Evolutionary conservation across 2,888 invertebrate genomes (phyloP).

Genomic region (Polietes domitor): DNA sequence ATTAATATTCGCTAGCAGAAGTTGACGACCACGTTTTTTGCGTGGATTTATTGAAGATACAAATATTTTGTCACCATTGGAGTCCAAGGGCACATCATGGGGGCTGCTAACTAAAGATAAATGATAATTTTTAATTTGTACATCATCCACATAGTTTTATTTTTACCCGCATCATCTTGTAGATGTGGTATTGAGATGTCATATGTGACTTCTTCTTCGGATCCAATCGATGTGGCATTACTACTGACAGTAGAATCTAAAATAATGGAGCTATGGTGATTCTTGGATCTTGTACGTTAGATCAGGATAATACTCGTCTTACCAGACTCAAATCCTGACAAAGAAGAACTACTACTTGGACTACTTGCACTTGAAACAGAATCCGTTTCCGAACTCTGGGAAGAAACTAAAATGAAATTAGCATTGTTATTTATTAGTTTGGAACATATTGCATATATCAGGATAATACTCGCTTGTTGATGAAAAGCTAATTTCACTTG

Average conservation of each 20-base stretch:
- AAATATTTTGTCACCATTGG: not conserved
- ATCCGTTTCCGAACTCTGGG: no score
- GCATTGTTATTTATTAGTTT: no score
- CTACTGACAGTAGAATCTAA: not conserved
- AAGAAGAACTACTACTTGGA: not conserved
- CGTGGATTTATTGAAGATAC: conserved; percentile 73
- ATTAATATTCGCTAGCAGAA: conserved; percentile 67
- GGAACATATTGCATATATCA: no score
- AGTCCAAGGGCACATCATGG: no score
- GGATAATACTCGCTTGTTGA: no score
- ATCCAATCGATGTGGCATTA: not conserved
- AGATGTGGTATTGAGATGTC: not conserved
- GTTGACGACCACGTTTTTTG: conserved; percentile 76
- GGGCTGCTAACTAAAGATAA: conserved; percentile 34
- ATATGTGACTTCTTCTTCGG: not conserved
- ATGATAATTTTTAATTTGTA: not conserved
- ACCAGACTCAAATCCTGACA: not conserved
- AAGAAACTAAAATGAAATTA: no score
- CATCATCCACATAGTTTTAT: not conserved
- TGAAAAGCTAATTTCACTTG: no score
- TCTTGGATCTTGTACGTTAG: not conserved
- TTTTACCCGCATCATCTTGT: not conserved
- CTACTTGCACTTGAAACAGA: not conserved
- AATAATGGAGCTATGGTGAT: not conserved
- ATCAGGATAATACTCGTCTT: no score